Evolutionary conservation across 1,140 invertebrate genomes (phyloP), one percentile per base, ranked within the genome.

Genomic region (Papilio dardanus): DNA sequence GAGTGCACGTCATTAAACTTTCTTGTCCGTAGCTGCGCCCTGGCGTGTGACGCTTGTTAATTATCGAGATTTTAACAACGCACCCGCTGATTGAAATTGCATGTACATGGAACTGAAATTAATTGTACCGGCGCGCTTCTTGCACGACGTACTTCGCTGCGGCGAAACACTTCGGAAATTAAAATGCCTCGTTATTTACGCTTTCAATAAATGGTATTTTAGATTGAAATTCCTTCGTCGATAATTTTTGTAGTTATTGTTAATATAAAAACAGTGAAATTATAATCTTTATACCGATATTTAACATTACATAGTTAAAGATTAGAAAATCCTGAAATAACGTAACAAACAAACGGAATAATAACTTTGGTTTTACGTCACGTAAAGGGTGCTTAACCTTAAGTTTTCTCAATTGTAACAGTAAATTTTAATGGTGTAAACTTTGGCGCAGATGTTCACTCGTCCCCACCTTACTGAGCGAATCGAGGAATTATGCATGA

Each of bases 1-100:
- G 80, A 84, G 86, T 87, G 86, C 82, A 82, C 83, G 83, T 89
- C 89, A 91, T 91, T 90, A 91, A 88, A 90, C 88, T 87, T 92
- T 90, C 88, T 89, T 90, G 86, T 88, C 83, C 82, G 87, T 84
- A 80, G 75, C 81, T 81, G 76, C 77, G 79, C 76, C 74, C 74
- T 77, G 81, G 78, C 81, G 79, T 80, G 79, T 82, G 82, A 81
- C 81, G 79, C 81, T 89, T 90, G 86, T 89, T 86, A 86, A 85
- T 88, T 88, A 88, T 86, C 78, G 83, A 78, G 78, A 83, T 86
- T 85, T 83, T 81, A 73, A 81, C 80, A 82, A 76, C 79, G 77
- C 79, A 71, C 71, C 37, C 74, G 71, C 76, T 78, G 78, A 83
- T 84, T 80, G 80, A 84, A 82, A 81, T 83, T 79, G 79, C 75